Evolutionary conservation across 2,797 vertebrate species (phyloP), one percentile per base, ranked within the genome.

Genomic region (Sebastes kiyomatsui): DNA sequence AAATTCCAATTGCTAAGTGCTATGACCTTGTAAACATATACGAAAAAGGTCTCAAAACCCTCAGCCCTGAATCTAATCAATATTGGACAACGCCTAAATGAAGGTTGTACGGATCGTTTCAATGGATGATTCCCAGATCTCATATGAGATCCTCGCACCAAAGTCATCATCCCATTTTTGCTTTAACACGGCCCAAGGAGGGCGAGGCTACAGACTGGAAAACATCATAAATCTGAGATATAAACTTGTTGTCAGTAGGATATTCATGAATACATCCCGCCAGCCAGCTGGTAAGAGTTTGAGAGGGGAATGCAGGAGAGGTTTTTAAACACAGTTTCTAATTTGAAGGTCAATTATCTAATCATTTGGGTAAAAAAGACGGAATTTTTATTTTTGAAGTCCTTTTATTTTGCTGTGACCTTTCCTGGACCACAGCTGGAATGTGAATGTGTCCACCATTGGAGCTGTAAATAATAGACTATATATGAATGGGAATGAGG

Each of bases 191-290:
- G 56, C 33, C 77, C 33, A 72, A 65, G 35, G 59, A 58, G 14
- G 28, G 3, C 7, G 20, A 30, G 5, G 49, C 10, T 58, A 70
- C 52, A 70, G 12, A 6, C 25, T 33, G 61, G 32, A 71, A 66
- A 74, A 74, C 38, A 54, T 22, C 20, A 67, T 67, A 23, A 71
- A 77, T 64, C 56, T 72, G 62, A 38, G 35, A n/a, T 52, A 30
- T 27, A 18, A 27, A 59, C 18, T 30, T 49, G 13, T 18, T 62
- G 11, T 20, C 61, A 61, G 59, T 5, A 22, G 18, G 8, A 38
- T 22, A 7, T 16, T 65, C 2, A 46, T 69, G 3, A 25, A n/a
- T 52, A 13, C 8, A 67, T 56, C 52, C 11, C 11, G 18, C 10
- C 7, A 56, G 46, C 20, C n/a, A 32, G 8, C 20, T 56, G 14